These are phyloP conservation scores for Polydrusus cervinus DNA, from an alignment of 2,888 invertebrate genomes.

Conservation along the genomic window DNA sequence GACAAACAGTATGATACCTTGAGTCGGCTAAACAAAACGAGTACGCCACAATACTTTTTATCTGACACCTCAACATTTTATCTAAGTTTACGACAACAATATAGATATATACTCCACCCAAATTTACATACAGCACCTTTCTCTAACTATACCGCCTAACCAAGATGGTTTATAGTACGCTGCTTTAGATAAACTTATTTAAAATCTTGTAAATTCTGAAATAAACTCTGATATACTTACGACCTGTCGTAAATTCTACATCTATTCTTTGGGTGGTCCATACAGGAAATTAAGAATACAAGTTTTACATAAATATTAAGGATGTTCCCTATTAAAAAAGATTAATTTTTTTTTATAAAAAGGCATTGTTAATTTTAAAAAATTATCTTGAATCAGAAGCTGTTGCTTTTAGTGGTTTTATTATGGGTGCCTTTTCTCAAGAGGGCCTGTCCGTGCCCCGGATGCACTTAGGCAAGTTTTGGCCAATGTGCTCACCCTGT, in stretches of 20 bases:
- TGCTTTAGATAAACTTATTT: conserved; percentile 52
- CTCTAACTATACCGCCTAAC: conserved; percentile 45
- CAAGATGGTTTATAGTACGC: conserved; percentile 39
- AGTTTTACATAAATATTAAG: conserved; percentile 9
- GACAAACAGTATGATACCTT: conserved; percentile 2
- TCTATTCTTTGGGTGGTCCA: conserved; percentile 49
- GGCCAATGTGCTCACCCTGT: too few species aligned
- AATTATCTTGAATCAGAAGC: conserved; percentile 1
- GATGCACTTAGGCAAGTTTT: too few species aligned
- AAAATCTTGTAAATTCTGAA: conserved; percentile 48
- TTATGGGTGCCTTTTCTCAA: too few species aligned
- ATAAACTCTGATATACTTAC: conserved; percentile 49
- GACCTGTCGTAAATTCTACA: conserved; percentile 48
- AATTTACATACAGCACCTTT: conserved; percentile 43
- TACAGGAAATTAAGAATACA: conserved; percentile 3
- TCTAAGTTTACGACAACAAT: conserved; percentile 51
- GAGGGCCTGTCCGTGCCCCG: too few species aligned
- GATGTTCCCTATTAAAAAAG: background rate
- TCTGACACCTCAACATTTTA: conserved; percentile 51
- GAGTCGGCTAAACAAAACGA: conserved; percentile 26
- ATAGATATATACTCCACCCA: conserved; percentile 47
- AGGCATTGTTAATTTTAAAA: background rate
- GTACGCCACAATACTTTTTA: conserved; percentile 37
- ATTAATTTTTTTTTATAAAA: background rate
- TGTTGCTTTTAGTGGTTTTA: background rate